Evolutionary conservation across 2,113 vertebrate genomes (phyloP), one percentile per base, ranked within the genome.

Genomic region (Thryonomys swinderianus): DNA sequence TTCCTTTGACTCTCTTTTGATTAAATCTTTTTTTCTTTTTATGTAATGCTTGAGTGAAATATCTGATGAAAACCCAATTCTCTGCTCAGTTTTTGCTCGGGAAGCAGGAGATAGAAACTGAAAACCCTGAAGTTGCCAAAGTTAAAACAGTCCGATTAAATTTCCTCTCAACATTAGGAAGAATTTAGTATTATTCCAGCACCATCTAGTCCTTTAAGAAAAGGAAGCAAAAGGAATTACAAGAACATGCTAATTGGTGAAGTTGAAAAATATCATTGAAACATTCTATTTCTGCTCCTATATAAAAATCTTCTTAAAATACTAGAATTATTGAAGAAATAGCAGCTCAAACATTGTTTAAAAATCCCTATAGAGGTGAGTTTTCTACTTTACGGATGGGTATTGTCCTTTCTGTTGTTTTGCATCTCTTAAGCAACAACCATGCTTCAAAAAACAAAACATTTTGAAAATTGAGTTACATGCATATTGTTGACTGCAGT

Each of bases 81-180:
- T 93, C 78, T 92, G 9, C 89, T 95, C 66, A 90, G 12, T 59
- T 82, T 94, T 88, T 95, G 40, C 59, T 79, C 40, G 82, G 53
- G 37, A 96, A 81, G 42, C 40, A 74, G n/a, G 57, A 94, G 23
- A 21, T 94, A 2, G 42, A 94, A 81, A 18, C 71, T 95, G 87
- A 71, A 96, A 85, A 94, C 61, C 57, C n/a, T 91, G 30, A 94
- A 92, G 80, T n/a, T 90, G 83, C 53, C 85, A 61, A 95, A 89
- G 85, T 89, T 88, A 84, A 89, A 93, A 90, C 27, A 82, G 40
- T 76, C 67, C 55, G 85, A 94, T 93, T 83, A 95, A 78, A 80
- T 93, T 94, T 91, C 74, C 88, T 92, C 32, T 94, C 88, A 79
- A 57, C 37, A 53, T 94, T 80, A 93, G 80, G 62, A 94, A 95